Base-by-base conservation (phyloP, 1,140 invertebrate species). In the Globodera rostochiensis region DNA sequence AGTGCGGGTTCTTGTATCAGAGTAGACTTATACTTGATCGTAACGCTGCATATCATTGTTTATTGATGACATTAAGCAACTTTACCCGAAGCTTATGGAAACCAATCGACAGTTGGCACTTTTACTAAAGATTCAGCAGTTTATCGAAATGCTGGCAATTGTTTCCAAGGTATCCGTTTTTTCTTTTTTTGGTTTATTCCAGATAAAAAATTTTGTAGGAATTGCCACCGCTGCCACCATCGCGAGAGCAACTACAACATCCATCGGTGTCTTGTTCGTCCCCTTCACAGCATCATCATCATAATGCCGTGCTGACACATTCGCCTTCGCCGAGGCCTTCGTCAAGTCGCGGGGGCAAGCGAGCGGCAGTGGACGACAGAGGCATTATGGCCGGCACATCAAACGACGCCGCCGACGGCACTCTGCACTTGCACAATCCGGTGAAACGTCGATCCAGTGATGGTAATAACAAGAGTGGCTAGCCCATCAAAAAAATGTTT, bases 91-190 rank as follows among this genome's bases (percentile, higher is more conserved):
- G 15, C 92, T 98, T 64, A 91, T 98, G 85, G 95, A 97, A 90
- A 92, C 93, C 69, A 95, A 97, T 91, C 93, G 93, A 85, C 95
- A 97, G 90, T 92, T 98, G 84, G 92, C 95, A 87, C 98, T 98
- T 91, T 93, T 95, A 91, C 92, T 99, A 77, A 97, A 97, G 91
- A 97, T 95, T 91, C 93, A 97, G 84, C 96, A 98, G 91, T 98
- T 98, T 91, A 94, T 99, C 46, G 97, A 99, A 78, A 83, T 83
- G 82, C 15, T 83, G 8, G 47, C 15, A 4, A 45, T 21, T 7
- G 67, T 82, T 21, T 83, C 81, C 11, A 81, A 80, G 77, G 81
- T 82, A 73, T 81, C 21, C 19, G 25, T 75, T 53, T 46, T 74
- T 47, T 25, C 6, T 46, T 74, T 45, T 45, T n/a, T 0, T 45